phyloP scores from a whole-genome alignment of 2,797 vertebrate genomes.

The Sarcophilus harrisii region DNA sequence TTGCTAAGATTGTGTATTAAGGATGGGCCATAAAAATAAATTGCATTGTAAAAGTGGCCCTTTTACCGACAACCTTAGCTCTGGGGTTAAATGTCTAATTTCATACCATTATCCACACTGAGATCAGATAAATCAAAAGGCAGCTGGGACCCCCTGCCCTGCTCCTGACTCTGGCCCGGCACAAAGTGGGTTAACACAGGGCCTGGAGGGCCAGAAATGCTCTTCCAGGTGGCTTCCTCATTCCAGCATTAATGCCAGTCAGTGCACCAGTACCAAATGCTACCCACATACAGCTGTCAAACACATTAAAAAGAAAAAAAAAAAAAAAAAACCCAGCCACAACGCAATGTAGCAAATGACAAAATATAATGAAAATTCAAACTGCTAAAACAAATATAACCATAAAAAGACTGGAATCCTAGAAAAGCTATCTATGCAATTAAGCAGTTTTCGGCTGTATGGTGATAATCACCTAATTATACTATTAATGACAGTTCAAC shows the following conservation, averaged over 20 bases:
- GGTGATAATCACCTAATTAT: conserved; percentile 91
- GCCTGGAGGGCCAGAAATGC: background rate
- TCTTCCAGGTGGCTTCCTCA: conserved; percentile 21
- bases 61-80: conserved; percentile 48
- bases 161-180: background rate
- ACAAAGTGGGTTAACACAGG: background rate
- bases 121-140: conserved; percentile 19
- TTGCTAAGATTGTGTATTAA: conserved; percentile 17
- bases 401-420: conserved; percentile 84
- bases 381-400: conserved; percentile 85
- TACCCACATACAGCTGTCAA: conserved; percentile 81
- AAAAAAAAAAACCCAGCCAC: conserved; percentile 1
- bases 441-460: conserved; percentile 89
- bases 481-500: conserved; percentile 91
- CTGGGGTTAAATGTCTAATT: conserved; percentile 53
- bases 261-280: conserved; percentile 43
- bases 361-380: conserved; percentile 81
- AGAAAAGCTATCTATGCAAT: conserved; percentile 86
- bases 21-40: conserved; percentile 63
- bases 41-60: conserved; percentile 60
- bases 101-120: conserved; percentile 38
- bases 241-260: background rate
- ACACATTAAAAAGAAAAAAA: conserved; percentile 68
- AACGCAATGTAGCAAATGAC: conserved; percentile 75
- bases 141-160: conserved; percentile 27